Conservation (phyloP, 1,140 invertebrate species). For the Rhynchophorus ferrugineus region DNA sequence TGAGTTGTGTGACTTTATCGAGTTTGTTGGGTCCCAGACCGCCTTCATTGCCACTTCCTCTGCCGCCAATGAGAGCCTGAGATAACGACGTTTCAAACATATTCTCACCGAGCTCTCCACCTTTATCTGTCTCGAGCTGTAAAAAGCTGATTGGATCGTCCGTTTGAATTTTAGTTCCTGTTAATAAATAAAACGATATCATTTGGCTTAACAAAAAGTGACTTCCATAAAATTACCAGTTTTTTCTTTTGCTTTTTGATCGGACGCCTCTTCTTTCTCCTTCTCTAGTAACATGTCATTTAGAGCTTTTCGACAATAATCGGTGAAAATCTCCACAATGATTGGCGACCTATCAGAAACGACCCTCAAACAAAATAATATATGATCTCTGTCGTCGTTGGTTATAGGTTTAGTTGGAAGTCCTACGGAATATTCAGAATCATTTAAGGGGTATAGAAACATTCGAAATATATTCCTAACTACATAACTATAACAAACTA, state of each 20-base stretch:
- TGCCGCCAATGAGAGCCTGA: conserved; percentile 73
- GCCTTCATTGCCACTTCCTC: conserved; percentile 40
- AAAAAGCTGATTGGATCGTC: conserved; percentile 83
- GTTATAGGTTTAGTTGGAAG: conserved; percentile 72
- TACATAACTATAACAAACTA: not conserved
- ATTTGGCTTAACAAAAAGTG: no score
- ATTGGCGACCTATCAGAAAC: conserved; percentile 66
- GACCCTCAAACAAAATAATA: conserved; percentile 74
- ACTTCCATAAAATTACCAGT: no score
- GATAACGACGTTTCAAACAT: conserved; percentile 93
- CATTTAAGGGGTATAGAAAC: no score
- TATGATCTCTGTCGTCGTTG: conserved; percentile 89
- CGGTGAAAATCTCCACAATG: conserved; percentile 69
- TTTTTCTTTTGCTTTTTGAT: conserved; percentile 60
- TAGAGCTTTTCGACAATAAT: conserved; percentile 72
- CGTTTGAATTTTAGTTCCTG: conserved; percentile 54
- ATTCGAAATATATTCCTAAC: no score
- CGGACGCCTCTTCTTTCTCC: conserved; percentile 57
- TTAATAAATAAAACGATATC: no score
- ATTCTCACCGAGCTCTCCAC: conserved; percentile 73
- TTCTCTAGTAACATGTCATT: conserved; percentile 81
- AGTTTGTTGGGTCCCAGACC: conserved; percentile 54
- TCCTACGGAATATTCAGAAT: no score
- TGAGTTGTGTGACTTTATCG: conserved; percentile 93
- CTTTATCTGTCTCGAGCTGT: conserved; percentile 68